Conservation (phyloP, 2,113 vertebrate genomes). For the Chaetodon auriga region DNA sequence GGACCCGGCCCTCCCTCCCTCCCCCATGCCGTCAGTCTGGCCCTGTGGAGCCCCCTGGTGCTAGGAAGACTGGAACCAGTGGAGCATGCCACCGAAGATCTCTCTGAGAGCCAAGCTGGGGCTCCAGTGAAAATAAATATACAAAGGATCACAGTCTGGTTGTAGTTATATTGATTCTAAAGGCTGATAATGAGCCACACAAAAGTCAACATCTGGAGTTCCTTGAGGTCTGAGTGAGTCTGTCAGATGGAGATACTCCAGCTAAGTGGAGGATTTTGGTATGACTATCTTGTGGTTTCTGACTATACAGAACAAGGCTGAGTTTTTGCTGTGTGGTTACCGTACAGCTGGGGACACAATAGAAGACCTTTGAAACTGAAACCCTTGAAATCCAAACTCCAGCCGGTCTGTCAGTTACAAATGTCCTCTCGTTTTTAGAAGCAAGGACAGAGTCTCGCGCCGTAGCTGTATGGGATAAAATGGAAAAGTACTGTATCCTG, state of each 20-base stretch:
- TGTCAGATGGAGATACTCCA: neutral
- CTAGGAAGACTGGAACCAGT: neutral
- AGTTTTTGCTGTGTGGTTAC: conserved; percentile 15
- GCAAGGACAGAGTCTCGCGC: neutral
- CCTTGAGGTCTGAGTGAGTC: neutral
- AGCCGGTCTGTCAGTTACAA: conserved; percentile 9
- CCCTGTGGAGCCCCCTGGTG: conserved; percentile 54
- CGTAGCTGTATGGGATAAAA: conserved; percentile 9
- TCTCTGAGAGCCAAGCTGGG: neutral
- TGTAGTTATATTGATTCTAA: neutral
- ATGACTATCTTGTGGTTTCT: neutral
- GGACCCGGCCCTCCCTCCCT: conserved; percentile 18
- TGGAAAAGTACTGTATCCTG: conserved; percentile 1
- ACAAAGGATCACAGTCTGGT: neutral
- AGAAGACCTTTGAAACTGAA: conserved; percentile 31
- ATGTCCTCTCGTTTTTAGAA: neutral
- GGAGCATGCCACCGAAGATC: neutral
- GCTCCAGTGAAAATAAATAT: neutral
- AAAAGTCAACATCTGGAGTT: conserved; percentile 19
- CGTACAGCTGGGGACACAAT: conserved; percentile 7
- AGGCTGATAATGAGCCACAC: neutral
- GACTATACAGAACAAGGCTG: neutral
- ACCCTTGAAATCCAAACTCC: conserved; percentile 26
- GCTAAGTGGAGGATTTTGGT: conserved; percentile 15
- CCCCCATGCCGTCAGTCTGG: neutral